Evolutionary conservation across 2,888 invertebrate species (phyloP), one percentile per base, ranked within the genome.

Genomic region (Taphrorychus bicolor): DNA sequence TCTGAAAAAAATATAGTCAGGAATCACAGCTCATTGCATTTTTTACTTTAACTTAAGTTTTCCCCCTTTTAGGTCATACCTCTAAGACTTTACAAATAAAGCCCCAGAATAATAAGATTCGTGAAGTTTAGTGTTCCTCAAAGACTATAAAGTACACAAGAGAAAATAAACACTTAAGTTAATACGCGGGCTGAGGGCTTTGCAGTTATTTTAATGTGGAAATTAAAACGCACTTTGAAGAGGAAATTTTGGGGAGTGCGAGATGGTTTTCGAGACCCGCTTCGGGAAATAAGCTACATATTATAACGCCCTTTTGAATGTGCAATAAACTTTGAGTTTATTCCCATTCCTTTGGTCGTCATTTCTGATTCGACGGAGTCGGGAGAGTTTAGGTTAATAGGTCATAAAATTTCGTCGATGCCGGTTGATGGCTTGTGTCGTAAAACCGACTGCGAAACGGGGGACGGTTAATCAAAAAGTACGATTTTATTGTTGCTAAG

Each of bases 381-480:
- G 51, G 32, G 45, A 51, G 58, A 57, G 61, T 60, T 66, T 61
- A 58, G 58, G 66, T 60, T 66, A 61, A 57, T 61, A 61, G 57
- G 49, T 51, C 61, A 45, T 61, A 61, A 66, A 66, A 61, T 60
- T 51, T 57, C 61, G 32, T 61, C 58, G 61, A 61, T 57, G 66
- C 42, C 57, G 52, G 51, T 66, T 54, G 66, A 66, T 61, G 56
- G 61, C 48, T 22, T 14, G 18, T 16, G 52, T 58, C 64, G 64
- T 64, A 64, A 64, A 64, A 52, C 7, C 22, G n/a, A 22, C 52
- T 51, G 49, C 42, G 14, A 52, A 64, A 57, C 32, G 58, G 58
- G 23, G 49, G 52, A 64, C 40, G 45, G 64, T 64, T 58, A 58
- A 58, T 41, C 48, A 58, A 64, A 58, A 64, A 64, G 63, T 63